Base-by-base conservation (phyloP, 2,888 invertebrate species). In the Drosophila subsilvestris region DNA sequence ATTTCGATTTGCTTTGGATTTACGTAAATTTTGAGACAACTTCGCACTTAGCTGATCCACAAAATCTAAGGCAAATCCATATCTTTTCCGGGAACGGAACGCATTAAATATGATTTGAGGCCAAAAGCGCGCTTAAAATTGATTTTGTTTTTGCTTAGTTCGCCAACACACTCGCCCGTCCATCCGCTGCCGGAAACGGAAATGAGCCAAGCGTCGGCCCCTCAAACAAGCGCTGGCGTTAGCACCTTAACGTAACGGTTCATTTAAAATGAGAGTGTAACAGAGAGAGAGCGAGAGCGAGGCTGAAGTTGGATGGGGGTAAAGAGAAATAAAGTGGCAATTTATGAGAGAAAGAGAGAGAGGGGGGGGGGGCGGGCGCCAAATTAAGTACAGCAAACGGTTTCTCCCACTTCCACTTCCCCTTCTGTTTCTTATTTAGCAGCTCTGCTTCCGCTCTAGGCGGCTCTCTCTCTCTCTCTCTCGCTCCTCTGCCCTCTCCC, bases 151-250 rank as follows among this genome's bases (percentile, higher is more conserved):
- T 6, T n/a, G n/a, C n/a, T 14, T 37, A 12, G 2, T 37, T 37
- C 37, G 7, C 37, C 37, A 14, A 37, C 37, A 37, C 37, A 37
- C 37, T 12, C 12, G 32, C 12, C 32, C 32, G 32, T 14, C 32
- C 14, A 12, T 7, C 14, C n/a, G 37, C 37, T 14, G 43, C 55
- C 65, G 65, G 56, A 66, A 66, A 25, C 65, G 65, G 65, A 66
- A 66, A 66, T 48, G 67, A 67, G 65, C 65, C 55, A 29, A 47
- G 65, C 65, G 62, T 65, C 66, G 66, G 37, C 7, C 65, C 65
- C 65, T 56, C 66, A 66, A 66, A 66, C 32, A 53, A 66, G 14
- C 55, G 29, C 17, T 45, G 61, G 32, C 51, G 18, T 45, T 47
- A 62, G 59, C 61, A 49, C 22, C 48, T 59, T 63, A 61, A 63